Percentiles rank a stretch among this genome's conserved stretches.
Evolutionary conservation across 2,888 invertebrate genomes (phyloP).

Genomic region (Volucella bombylans): DNA sequence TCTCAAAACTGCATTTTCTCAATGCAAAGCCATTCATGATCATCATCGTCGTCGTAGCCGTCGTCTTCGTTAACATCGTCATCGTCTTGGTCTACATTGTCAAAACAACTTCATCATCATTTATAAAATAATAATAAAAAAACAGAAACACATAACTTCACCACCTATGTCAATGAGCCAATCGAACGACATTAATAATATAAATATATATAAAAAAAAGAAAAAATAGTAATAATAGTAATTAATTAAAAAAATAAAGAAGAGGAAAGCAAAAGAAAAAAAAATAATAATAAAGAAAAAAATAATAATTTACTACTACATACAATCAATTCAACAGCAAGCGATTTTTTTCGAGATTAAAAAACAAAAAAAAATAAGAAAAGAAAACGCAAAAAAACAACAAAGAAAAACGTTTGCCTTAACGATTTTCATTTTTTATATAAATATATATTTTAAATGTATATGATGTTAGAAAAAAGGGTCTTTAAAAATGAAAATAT

Average conservation of each 20-base stretch:
- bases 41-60: constrained; percentile 28
- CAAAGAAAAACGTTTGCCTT: constrained; percentile 66
- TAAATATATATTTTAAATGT: constrained; percentile 72
- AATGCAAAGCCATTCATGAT: constrained; percentile 60
- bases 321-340: constrained; percentile 73
- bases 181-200: constrained; percentile 72
- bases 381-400: no score
- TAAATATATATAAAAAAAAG: not conserved
- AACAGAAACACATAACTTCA: constrained; percentile 43
- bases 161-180: constrained; percentile 71
- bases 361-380: no score
- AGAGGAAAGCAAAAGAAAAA: constrained; percentile 27
- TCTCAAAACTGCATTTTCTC: constrained; percentile 59
- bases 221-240: constrained; percentile 68
- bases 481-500: constrained; percentile 72
- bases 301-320: constrained; percentile 66
- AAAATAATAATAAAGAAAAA: constrained; percentile 20
- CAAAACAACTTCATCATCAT: constrained; percentile 55
- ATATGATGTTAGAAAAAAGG: constrained; percentile 71
- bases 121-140: constrained; percentile 20
- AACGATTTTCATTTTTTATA: constrained; percentile 73
- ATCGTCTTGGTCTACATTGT: constrained; percentile 67
- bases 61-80: constrained; percentile 59
- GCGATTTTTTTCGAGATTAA: constrained; percentile 46
- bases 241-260: constrained; percentile 58